phyloP scores from a whole-genome alignment of 2,888 invertebrate genomes.

The Athripsodes cinereus region DNA sequence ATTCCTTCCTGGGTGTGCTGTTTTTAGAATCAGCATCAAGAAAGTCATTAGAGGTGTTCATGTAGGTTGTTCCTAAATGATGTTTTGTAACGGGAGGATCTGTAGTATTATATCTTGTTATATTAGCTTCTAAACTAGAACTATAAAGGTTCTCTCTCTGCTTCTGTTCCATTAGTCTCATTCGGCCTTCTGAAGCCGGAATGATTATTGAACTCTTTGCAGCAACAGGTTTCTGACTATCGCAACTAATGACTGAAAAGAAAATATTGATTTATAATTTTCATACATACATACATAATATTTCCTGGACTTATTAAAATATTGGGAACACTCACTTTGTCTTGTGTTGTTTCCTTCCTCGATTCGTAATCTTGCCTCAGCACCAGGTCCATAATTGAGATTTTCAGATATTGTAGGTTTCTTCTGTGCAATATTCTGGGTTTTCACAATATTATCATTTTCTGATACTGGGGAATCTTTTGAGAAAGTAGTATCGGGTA shows the following conservation, averaged over 20 bases:
- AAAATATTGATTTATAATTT: no score
- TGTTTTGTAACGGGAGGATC: slow-evolving; percentile 24
- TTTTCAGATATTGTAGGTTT: slow-evolving; percentile 21
- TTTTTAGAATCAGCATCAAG: slow-evolving; percentile 23
- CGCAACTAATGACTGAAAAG: no score
- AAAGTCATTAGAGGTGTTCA: slow-evolving; percentile 21
- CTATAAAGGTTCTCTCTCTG: slow-evolving; percentile 43
- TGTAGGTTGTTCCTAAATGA: slow-evolving; percentile 10
- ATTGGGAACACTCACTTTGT: slow-evolving; percentile 15
- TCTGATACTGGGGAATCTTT: slow-evolving; percentile 23
- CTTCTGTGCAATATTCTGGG: slow-evolving; percentile 10
- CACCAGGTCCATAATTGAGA: slow-evolving; percentile 47
- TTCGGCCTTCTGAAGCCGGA: slow-evolving; percentile 52
- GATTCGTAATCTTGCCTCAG: slow-evolving; percentile 50
- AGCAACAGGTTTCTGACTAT: no score
- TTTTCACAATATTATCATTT: slow-evolving; percentile 9
- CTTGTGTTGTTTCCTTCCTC: slow-evolving; percentile 48
- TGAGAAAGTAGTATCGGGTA: slow-evolving; percentile 47
- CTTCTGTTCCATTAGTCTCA: slow-evolving; percentile 46
- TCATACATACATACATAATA: no score
- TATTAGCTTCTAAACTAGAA: slow-evolving; percentile 57
- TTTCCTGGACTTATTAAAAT: no score
- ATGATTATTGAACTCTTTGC: slow-evolving; percentile 39
- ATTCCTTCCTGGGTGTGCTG: slow-evolving; percentile 21
- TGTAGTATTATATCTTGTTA: slow-evolving; percentile 32